phyloP scores from a whole-genome alignment of 1,140 invertebrate genomes.

The Tetramorium simillimum region DNA sequence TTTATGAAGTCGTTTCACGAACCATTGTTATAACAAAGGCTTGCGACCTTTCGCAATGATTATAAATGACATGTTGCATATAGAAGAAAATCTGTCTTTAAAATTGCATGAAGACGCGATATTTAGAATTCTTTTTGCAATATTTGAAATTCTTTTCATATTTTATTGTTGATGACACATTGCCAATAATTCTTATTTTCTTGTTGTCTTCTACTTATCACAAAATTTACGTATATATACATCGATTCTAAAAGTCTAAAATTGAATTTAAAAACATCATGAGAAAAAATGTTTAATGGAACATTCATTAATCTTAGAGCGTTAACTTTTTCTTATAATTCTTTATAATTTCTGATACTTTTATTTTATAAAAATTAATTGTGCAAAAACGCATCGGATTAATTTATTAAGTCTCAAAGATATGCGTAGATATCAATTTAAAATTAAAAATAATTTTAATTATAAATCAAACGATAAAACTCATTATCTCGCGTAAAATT shows the following conservation, averaged over 20 bases:
- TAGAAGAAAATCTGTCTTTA: not conserved
- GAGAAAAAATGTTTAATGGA: not conserved
- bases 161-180: not conserved
- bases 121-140: too few species aligned
- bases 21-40: not conserved
- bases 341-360: not conserved
- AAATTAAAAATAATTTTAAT: not conserved
- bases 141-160: not conserved
- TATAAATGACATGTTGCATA: not conserved
- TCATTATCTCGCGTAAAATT: not conserved
- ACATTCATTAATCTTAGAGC: not conserved
- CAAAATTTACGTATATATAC: not conserved
- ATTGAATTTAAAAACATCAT: not conserved
- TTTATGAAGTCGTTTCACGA: not conserved
- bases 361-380: not conserved
- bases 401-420: not conserved
- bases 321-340: not conserved
- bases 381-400: not conserved
- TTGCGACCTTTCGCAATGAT: not conserved
- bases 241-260: constrained; percentile 1
- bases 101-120: not conserved
- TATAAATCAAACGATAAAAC: not conserved
- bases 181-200: not conserved
- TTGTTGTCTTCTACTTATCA: not conserved
- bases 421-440: not conserved